These are phyloP conservation scores for Drosophila gunungcola DNA, from an alignment of 1,140 invertebrate genomes.

Conservation along the genomic window DNA sequence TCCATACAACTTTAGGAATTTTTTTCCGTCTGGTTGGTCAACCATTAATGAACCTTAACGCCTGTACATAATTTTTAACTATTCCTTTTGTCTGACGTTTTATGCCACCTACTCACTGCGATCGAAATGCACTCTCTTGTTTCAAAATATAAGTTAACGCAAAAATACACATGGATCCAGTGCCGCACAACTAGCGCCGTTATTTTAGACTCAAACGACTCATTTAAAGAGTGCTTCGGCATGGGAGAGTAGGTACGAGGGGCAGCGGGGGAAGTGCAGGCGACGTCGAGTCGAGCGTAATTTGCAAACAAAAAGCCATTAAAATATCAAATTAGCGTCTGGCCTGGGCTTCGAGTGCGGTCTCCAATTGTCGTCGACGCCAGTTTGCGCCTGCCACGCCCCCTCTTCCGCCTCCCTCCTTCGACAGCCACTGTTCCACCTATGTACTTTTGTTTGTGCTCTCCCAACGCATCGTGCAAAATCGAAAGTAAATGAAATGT, in stretches of 20 bases:
- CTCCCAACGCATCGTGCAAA: slow-evolving; percentile 29
- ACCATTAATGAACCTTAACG: background rate
- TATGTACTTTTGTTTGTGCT: slow-evolving; percentile 16
- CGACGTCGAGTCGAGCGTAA: slow-evolving; percentile 53
- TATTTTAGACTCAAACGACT: slow-evolving; percentile 43
- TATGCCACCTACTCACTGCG: slow-evolving; percentile 1
- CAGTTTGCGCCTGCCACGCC: slow-evolving; percentile 6
- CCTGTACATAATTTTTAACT: background rate
- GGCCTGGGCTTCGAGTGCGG: slow-evolving; percentile 52
- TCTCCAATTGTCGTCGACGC: slow-evolving; percentile 56
- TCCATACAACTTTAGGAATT: background rate
- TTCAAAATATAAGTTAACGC: slow-evolving; percentile 24
- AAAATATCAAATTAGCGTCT: slow-evolving; percentile 82
- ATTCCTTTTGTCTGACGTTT: background rate
- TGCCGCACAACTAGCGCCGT: slow-evolving; percentile 59
- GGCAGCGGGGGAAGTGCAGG: background rate
- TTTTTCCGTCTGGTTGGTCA: background rate
- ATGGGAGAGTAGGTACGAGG: background rate
- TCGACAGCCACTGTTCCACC: too few relatives aligned
- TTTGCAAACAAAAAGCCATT: slow-evolving; percentile 81
- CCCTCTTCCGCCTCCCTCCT: background rate
- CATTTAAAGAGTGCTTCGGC: slow-evolving; percentile 29
- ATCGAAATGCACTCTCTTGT: slow-evolving; percentile 3
- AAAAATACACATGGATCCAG: slow-evolving; percentile 16
- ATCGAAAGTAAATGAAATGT: slow-evolving; percentile 66